Evolutionary conservation across 2,113 vertebrate species (phyloP).

Genomic region (Nannobrachium achirus): DNA sequence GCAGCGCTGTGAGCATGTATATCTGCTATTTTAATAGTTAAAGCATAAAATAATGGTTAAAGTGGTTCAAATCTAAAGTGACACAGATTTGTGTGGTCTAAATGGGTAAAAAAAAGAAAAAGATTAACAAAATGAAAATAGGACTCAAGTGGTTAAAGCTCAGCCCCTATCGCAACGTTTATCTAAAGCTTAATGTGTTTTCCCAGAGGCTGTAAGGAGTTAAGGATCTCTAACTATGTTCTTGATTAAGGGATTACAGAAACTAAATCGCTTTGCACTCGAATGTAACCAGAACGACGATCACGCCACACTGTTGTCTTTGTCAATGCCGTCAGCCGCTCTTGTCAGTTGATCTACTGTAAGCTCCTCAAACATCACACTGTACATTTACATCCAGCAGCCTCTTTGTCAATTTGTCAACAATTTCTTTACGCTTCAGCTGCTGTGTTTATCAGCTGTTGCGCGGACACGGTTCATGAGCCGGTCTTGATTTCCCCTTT

Average conservation of each 20-base stretch:
- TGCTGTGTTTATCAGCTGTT: slow-evolving; percentile 2
- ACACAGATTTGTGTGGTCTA: too few species aligned
- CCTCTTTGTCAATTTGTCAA: background rate
- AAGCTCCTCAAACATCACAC: too few species aligned
- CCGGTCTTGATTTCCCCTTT: slow-evolving; percentile 2
- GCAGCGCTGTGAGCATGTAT: too few species aligned
- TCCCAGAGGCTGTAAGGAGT: too few species aligned
- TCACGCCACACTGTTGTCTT: slow-evolving; percentile 6
- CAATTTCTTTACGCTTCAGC: slow-evolving; percentile 1
- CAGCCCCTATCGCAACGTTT: background rate
- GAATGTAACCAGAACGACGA: background rate
- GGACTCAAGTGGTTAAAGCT: too few species aligned
- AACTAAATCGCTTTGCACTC: background rate
- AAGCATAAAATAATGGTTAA: too few species aligned
- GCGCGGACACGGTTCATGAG: slow-evolving; percentile 21
- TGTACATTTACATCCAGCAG: too few species aligned
- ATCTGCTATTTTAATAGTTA: too few species aligned
- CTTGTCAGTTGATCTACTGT: background rate
- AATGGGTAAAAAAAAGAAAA: too few species aligned
- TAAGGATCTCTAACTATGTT: background rate
- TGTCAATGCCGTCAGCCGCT: slow-evolving; percentile 9
- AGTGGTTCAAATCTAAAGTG: too few species aligned
- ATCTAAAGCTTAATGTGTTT: background rate
- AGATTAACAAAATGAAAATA: too few species aligned
- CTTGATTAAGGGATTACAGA: background rate